These are phyloP conservation scores for Philypnodon macrostomus DNA, from an alignment of 2,797 vertebrate species.

Conservation along the genomic window DNA sequence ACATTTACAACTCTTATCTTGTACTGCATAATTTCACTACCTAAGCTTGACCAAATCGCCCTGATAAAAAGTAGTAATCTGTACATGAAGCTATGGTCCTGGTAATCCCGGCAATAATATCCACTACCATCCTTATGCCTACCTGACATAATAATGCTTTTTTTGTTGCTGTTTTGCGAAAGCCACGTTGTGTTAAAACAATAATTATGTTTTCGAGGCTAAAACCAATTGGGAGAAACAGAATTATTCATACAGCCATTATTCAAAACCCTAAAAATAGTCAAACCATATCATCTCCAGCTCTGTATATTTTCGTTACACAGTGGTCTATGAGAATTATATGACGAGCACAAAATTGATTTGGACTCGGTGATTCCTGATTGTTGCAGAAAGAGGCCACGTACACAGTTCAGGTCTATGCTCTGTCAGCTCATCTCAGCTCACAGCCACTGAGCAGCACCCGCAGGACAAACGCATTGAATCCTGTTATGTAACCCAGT, in stretches of 20 bases:
- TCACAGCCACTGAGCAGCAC: slow-evolving; percentile 54
- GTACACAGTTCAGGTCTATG: slow-evolving; percentile 38
- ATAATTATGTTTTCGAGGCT: slow-evolving; percentile 3
- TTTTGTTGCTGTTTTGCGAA: no score
- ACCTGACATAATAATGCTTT: no score
- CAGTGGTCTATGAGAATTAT: no score
- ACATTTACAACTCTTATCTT: no score
- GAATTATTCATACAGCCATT: slow-evolving; percentile 5
- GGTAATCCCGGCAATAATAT: no score
- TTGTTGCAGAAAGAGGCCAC: slow-evolving; percentile 47
- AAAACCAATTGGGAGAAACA: not conserved
- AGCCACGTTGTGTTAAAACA: no score
- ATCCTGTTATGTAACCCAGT: slow-evolving; percentile 62
- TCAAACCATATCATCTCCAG: not conserved
- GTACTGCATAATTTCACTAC: no score
- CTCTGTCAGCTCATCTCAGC: slow-evolving; percentile 65
- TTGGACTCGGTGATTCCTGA: slow-evolving; percentile 43
- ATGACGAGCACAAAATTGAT: no score
- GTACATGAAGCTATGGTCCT: no score
- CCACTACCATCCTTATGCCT: no score
- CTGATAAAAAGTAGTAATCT: no score
- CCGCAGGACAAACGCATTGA: slow-evolving; percentile 66
- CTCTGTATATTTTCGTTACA: slow-evolving; percentile 43
- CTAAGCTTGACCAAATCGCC: no score
- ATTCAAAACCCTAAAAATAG: slow-evolving; percentile 6